These are phyloP conservation scores for Poeciliopsis infans DNA, from an alignment of 2,797 vertebrate genomes.

Conservation along the genomic window DNA sequence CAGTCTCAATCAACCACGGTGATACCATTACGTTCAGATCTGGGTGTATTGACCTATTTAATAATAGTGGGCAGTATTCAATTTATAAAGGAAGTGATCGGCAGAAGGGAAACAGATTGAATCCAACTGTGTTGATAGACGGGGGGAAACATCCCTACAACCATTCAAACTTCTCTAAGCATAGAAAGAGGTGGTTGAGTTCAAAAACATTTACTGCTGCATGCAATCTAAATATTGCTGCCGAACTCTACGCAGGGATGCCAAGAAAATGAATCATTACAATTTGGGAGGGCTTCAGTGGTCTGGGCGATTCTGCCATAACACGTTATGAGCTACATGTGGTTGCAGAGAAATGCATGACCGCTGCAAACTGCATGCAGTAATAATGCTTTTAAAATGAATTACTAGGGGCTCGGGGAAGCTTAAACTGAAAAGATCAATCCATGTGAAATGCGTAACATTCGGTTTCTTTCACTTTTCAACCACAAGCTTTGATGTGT, in stretches of 20 bases:
- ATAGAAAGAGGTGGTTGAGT: constrained; percentile 56
- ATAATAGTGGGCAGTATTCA: not conserved
- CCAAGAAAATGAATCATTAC: constrained; percentile 63
- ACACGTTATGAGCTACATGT: constrained; percentile 64
- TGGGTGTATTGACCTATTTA: not conserved
- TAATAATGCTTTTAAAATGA: constrained; percentile 25
- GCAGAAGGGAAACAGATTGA: constrained; percentile 18
- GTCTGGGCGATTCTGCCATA: constrained; percentile 58
- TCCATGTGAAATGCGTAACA: not conserved
- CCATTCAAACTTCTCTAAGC: constrained; percentile 26
- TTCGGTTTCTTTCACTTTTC: not conserved
- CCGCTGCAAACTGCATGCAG: constrained; percentile 17
- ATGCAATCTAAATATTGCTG: constrained; percentile 60
- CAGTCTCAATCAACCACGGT: constrained; percentile 4
- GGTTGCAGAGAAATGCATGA: constrained; percentile 42
- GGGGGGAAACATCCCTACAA: constrained; percentile 18
- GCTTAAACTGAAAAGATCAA: constrained; percentile 24
- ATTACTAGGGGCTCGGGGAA: constrained; percentile 23
- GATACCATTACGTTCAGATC: constrained; percentile 6
- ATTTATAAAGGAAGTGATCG: constrained; percentile 3
- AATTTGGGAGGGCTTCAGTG: constrained; percentile 59
- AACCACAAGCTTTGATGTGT: not conserved
- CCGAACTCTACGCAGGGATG: constrained; percentile 45
- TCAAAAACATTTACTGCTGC: constrained; percentile 61
- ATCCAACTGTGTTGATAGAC: constrained; percentile 27